Percentiles rank a stretch among this genome's conserved stretches.
Conservation (phyloP, 35 echinoderm and acorn worm species). For the Strongylocentrotus purpuratus region DNA sequence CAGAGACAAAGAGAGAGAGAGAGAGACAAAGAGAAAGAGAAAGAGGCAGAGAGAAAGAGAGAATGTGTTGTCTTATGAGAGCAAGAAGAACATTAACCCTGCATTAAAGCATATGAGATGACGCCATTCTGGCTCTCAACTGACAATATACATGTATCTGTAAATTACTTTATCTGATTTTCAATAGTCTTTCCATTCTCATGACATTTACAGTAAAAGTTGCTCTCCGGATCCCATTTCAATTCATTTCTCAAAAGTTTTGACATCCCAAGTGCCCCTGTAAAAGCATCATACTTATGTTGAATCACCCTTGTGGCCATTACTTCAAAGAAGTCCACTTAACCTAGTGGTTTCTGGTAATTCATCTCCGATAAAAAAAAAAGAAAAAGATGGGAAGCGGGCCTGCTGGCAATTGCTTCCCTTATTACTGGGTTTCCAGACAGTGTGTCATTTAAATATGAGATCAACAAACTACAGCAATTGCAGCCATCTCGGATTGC, state of each 20-base stretch:
- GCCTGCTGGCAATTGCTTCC: conserved; percentile 14
- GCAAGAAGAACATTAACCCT: background rate
- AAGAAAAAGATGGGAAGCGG: background rate
- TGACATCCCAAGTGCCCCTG: background rate
- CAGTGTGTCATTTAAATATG: conserved; percentile 18
- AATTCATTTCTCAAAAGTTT: background rate
- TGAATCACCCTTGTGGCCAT: conserved; percentile 8
- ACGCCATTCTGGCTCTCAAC: too few relatives aligned
- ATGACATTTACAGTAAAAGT: background rate
- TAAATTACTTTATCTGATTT: too few relatives aligned
- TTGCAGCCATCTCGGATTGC: background rate
- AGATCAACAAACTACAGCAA: conserved; percentile 17
- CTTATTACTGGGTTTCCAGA: conserved; percentile 11
- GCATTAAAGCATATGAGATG: too few relatives aligned
- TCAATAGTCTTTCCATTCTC: background rate
- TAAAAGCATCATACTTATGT: conserved; percentile 2
- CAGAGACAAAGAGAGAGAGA: too few relatives aligned
- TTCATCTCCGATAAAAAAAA: background rate
- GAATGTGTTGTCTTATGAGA: background rate
- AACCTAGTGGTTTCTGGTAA: background rate
- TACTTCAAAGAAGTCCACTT: conserved; percentile 11
- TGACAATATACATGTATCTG: background rate
- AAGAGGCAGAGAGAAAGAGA: too few relatives aligned
- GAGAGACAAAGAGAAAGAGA: too few relatives aligned
- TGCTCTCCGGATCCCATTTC: background rate